Conservation (phyloP, 2,888 invertebrate genomes). For the Thymelicus sylvestris region DNA sequence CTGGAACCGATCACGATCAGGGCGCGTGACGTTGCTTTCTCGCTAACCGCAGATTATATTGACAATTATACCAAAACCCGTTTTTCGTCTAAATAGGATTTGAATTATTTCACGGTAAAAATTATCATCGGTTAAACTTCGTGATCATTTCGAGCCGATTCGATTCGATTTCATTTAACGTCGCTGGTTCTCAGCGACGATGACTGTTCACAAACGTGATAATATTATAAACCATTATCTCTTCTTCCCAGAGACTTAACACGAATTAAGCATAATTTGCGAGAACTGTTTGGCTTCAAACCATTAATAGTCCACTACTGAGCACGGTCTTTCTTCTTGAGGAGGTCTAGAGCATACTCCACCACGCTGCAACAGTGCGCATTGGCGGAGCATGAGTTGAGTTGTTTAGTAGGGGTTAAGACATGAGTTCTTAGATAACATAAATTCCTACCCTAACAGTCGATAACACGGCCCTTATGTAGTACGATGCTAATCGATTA, state of each 20-base stretch:
- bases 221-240: neutral
- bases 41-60: neutral
- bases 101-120: neutral
- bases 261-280: too few species aligned
- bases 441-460: too few species aligned
- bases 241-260: too few species aligned
- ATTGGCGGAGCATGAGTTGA: too few species aligned
- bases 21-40: conserved; percentile 5
- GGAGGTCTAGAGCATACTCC: too few species aligned
- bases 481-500: neutral
- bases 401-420: too few species aligned
- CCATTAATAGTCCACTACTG: too few species aligned
- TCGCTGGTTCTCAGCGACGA: neutral
- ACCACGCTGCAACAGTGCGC: too few species aligned
- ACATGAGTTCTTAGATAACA: too few species aligned
- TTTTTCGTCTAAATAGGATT: neutral
- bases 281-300: too few species aligned
- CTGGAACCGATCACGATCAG: conserved; percentile 4
- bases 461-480: neutral
- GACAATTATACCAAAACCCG: neutral
- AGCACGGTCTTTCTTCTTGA: too few species aligned
- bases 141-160: neutral
- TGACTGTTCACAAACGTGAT: neutral
- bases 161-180: conserved; percentile 6
- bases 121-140: neutral